Conservation (phyloP, 2,888 invertebrate genomes). For the Melolontha melolontha region DNA sequence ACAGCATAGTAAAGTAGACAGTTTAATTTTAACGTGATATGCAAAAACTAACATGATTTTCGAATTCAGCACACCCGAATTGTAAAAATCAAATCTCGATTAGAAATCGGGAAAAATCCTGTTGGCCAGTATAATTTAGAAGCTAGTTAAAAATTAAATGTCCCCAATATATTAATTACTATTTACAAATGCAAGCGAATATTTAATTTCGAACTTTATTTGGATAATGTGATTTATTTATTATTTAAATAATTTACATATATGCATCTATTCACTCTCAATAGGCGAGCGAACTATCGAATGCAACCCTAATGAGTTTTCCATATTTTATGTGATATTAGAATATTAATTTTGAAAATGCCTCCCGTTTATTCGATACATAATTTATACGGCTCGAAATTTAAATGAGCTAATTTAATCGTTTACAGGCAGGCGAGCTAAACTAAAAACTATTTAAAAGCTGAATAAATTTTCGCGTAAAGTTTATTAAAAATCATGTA, state of each 20-base stretch:
- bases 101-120: too few species aligned
- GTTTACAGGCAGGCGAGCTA: background rate
- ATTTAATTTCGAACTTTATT: conserved; percentile 35
- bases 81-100: too few species aligned
- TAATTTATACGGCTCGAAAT: conserved; percentile 8
- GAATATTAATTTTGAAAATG: conserved; percentile 19
- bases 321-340: conserved; percentile 10
- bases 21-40: too few species aligned
- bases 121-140: too few species aligned
- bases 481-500: background rate
- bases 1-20: too few species aligned
- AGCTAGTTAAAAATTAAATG: background rate
- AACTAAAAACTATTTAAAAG: too few species aligned
- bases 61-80: too few species aligned
- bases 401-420: conserved; percentile 7
- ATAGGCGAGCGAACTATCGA: background rate
- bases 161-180: conserved; percentile 27
- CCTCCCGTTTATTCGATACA: background rate
- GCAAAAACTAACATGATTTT: too few species aligned
- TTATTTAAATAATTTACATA: conserved; percentile 39
- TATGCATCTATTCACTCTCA: background rate
- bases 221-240: conserved; percentile 42
- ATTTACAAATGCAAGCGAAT: conserved; percentile 33
- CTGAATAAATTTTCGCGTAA: background rate
- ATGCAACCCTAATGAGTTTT: conserved; percentile 13